Evolutionary conservation across 2,113 vertebrate species (phyloP).

Genomic region (Tiliqua scincoides): DNA sequence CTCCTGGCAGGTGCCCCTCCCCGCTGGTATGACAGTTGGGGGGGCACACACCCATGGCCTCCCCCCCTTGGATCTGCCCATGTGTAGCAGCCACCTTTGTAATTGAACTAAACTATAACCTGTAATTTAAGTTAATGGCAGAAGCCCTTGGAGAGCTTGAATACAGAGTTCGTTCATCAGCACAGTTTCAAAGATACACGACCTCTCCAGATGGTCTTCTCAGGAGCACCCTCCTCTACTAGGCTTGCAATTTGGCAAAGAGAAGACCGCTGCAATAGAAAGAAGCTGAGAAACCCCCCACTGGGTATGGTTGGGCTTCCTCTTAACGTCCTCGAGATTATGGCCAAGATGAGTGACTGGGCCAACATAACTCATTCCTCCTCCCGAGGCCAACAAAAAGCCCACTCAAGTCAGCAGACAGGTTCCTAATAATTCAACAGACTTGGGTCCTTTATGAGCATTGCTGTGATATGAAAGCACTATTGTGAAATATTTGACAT

Average conservation of each 20-base stretch:
- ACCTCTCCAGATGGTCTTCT: neutral
- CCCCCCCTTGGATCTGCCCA: no score
- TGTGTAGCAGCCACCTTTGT: no score
- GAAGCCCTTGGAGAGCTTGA: neutral
- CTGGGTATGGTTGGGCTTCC: neutral
- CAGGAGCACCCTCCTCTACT: neutral
- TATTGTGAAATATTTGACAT: slow-evolving; percentile 36
- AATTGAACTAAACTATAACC: no score
- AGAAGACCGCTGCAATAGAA: neutral
- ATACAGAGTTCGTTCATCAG: neutral
- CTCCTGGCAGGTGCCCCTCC: no score
- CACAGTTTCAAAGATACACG: neutral
- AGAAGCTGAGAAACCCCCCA: neutral
- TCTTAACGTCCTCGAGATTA: slow-evolving; percentile 8
- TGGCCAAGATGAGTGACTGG: slow-evolving; percentile 5
- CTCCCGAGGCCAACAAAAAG: slow-evolving; percentile 18
- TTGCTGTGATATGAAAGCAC: slow-evolving; percentile 34
- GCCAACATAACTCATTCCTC: neutral
- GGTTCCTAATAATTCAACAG: slow-evolving; percentile 14
- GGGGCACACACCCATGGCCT: no score
- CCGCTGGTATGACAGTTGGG: no score
- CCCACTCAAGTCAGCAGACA: neutral
- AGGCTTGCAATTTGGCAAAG: neutral
- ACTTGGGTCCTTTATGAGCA: slow-evolving; percentile 24
- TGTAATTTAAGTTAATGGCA: neutral